Evolutionary conservation across 2,113 vertebrate genomes (phyloP).

Genomic region (Corvus moneduloides): DNA sequence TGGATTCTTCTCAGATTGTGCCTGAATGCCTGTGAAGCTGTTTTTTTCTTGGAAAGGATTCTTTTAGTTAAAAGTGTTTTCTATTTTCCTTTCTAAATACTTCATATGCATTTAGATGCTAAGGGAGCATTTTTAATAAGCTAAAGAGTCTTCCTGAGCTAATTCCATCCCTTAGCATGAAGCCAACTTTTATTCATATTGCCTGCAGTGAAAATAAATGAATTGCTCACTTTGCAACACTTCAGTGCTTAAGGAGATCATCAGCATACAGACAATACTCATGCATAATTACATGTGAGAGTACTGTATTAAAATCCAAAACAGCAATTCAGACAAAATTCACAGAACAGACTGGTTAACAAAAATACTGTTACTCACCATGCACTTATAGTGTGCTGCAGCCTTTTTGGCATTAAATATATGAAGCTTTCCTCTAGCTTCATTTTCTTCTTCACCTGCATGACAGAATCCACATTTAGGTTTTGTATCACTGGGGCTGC

Average conservation of each 20-base stretch:
- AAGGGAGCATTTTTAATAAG: not conserved
- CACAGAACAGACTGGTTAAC: not conserved
- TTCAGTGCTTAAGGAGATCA: slow-evolving; percentile 12
- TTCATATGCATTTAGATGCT: not conserved
- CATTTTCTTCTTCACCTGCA: slow-evolving; percentile 95
- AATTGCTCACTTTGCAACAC: slow-evolving; percentile 26
- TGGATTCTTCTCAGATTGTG: not conserved
- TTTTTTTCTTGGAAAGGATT: not conserved
- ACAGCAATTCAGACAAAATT: not conserved
- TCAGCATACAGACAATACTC: slow-evolving; percentile 19
- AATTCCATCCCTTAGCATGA: slow-evolving; percentile 21
- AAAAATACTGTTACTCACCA: slow-evolving; percentile 79
- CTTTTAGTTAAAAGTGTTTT: not conserved
- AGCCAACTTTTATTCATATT: slow-evolving; percentile 31
- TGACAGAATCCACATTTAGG: slow-evolving; percentile 99
- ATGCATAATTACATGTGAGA: slow-evolving; percentile 20
- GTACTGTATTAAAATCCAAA: not conserved
- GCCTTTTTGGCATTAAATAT: slow-evolving; percentile 97
- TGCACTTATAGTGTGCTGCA: slow-evolving; percentile 98
- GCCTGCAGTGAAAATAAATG: slow-evolving; percentile 44
- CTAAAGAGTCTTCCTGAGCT: slow-evolving; percentile 24
- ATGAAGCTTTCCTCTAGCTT: slow-evolving; percentile 94
- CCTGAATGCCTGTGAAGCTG: not conserved
- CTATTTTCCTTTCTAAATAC: not conserved
- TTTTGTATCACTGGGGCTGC: slow-evolving; percentile 89